Base-by-base conservation (phyloP, 2,113 vertebrate genomes). In the Tragelaphus imberbis region DNA sequence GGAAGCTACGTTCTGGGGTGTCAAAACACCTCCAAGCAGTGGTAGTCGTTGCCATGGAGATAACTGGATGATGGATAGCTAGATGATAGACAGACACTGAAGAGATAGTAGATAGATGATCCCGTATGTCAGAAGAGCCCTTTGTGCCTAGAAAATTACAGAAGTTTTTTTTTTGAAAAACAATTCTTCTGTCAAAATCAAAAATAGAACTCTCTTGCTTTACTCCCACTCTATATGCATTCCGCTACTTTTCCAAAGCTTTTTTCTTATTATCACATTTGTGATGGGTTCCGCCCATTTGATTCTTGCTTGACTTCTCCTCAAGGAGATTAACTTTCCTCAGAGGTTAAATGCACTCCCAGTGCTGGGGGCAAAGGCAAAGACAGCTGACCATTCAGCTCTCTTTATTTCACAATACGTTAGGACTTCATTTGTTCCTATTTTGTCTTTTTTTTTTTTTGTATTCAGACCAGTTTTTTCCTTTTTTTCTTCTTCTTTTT, bases 161-260 rank as follows among this genome's bases (percentile, higher is more conserved):
- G 95, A 97, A 94, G 96, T 96, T 93, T 95, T 95, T 98, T 12
- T 75, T 75, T 75, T 40, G 10, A 79, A 97, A 98, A 98, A 97
- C 97, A 98, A 97, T 98, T 98, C 97, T 97, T 97, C 97, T 98
- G 98, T 98, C 97, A 98, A 98, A 98, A 95, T 97, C 97, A 97
- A 98, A 98, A 98, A 98, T 98, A 98, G 98, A 98, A 97, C 87
- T 94, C 95, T 95, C 96, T 94, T 95, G 92, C 95, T 93, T 51
- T 84, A 91, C 95, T 97, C 96, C 97, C 84, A 96, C 96, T 97
- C 84, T 68, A 2, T 84, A 51, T 95, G 93, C 95, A 75, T 97
- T 96, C 93, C 80, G 33, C 58, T 92, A n/a, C 88, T 96, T 96
- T 98, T 92, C 80, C 91, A 93, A 91, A 93, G 86, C 84, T 88